Evolutionary conservation across 2,113 vertebrate species (phyloP), one percentile per base, ranked within the genome.

Genomic region (Diglossa brunneiventris): DNA sequence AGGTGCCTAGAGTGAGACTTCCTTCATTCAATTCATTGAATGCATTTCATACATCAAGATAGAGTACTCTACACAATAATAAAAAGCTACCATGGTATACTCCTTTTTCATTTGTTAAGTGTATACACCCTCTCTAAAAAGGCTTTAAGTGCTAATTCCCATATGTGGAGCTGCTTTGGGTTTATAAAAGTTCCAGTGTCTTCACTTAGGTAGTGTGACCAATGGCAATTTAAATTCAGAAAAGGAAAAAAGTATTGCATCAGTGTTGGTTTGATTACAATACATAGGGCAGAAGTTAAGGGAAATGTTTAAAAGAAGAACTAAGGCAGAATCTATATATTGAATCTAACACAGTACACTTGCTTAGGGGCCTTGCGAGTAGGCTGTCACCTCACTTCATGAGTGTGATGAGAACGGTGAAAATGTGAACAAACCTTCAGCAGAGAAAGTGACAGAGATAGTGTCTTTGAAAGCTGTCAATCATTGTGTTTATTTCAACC

Each of bases 281-380:
- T 81, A 31, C 15, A 56, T 12, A 17, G 10, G 37, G 11, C 56
- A 49, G 30, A 87, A 64, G 50, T 21, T 52, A 81, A 67, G 18
- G 9, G 14, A 64, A 85, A 37, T 63, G 6, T 44, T 79, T 87
- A 44, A 55, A 72, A 39, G 8, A 61, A 63, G 41, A 72, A 13
- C 10, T 47, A 52, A 41, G 44, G 21, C 31, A 87, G 44, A 75
- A 64, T 63, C 24, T 84, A 4, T 13, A 20, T 41, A 39, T 50
- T 72, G 23, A 59, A 27, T 68, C 11, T 44, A 80, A 52, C 55
- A 30, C 3, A 59, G 13, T 33, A 13, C 20, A 22, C 11, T 87
- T 0, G 0, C 12, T 10, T 21, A 19, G 5, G 20, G 13, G 8
- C 39, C 30, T 33, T 50, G 12, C 0, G 0, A 44, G 18, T 27